A percentile compares a stretch with the other conserved stretches of the same genome.
Conservation (phyloP, 2,797 vertebrate genomes). For the Cercopithecus mitis region DNA sequence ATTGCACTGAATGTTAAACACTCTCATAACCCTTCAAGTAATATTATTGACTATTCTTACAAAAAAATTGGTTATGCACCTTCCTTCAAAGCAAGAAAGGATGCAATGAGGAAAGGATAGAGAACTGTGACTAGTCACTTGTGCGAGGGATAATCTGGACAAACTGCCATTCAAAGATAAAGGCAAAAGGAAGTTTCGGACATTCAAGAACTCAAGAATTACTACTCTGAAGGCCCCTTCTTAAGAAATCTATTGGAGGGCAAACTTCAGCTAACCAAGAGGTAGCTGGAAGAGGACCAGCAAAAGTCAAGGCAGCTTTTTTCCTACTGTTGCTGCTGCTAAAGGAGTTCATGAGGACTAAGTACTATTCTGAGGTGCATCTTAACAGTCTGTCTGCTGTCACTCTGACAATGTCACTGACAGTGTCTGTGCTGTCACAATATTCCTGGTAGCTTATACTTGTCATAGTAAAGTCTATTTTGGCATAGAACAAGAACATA, state of each 20-base stretch:
- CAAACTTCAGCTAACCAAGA: background rate
- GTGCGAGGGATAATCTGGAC: background rate
- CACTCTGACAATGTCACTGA: background rate
- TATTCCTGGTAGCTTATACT: background rate
- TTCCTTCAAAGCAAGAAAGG: slow-evolving; percentile 20
- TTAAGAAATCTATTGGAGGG: background rate
- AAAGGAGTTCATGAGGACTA: background rate
- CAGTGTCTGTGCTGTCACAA: background rate
- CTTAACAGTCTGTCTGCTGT: background rate
- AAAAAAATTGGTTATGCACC: background rate
- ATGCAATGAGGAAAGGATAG: background rate
- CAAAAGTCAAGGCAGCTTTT: background rate
- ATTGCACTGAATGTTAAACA: background rate
- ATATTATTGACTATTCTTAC: background rate
- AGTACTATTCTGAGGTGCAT: background rate
- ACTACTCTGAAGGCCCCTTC: background rate
- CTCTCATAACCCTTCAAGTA: background rate
- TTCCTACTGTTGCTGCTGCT: background rate
- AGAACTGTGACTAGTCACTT: background rate
- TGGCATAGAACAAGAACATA: background rate
- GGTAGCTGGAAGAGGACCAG: background rate
- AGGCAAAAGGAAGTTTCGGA: background rate
- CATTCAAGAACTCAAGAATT: background rate
- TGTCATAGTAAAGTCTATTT: background rate
- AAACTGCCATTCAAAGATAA: background rate